Evolutionary conservation across 2,113 vertebrate species (phyloP).

Genomic region (Panurus biarmicus): DNA sequence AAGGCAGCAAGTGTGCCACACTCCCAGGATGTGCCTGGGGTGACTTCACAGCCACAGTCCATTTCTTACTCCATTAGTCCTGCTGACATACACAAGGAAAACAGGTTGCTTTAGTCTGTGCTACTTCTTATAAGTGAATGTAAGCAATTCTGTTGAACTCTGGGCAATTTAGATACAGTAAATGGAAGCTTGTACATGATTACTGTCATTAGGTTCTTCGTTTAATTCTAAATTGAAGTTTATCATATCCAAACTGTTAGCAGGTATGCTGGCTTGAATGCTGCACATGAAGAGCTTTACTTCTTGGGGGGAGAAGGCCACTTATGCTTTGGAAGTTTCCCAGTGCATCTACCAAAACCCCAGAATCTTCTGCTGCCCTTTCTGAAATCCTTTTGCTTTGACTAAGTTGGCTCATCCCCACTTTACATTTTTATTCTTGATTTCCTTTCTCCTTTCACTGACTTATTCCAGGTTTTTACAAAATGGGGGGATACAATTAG

Average conservation of each 20-base stretch:
- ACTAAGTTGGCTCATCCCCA: not conserved
- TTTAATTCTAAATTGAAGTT: slow-evolving; percentile 43
- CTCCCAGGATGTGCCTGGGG: not conserved
- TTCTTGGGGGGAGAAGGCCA: not conserved
- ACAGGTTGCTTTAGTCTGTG: not conserved
- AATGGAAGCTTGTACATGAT: slow-evolving; percentile 37
- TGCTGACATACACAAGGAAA: not conserved
- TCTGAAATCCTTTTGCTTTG: not conserved
- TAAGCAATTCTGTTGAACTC: slow-evolving; percentile 23
- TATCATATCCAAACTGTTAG: slow-evolving; percentile 42
- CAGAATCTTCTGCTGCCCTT: not conserved
- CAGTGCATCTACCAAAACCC: not conserved
- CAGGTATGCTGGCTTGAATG: not conserved
- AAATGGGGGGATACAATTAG: not conserved
- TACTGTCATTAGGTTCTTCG: slow-evolving; percentile 39
- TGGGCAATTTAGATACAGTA: slow-evolving; percentile 36
- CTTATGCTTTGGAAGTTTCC: not conserved
- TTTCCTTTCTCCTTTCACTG: not conserved
- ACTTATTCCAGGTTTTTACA: not conserved
- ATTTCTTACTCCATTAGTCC: slow-evolving; percentile 21
- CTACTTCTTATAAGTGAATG: slow-evolving; percentile 5
- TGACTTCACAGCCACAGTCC: not conserved
- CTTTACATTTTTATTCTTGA: not conserved
- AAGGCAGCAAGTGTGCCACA: not conserved
- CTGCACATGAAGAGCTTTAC: not conserved